Base-by-base conservation (phyloP, 2,888 invertebrate genomes). In the Elegia similella region DNA sequence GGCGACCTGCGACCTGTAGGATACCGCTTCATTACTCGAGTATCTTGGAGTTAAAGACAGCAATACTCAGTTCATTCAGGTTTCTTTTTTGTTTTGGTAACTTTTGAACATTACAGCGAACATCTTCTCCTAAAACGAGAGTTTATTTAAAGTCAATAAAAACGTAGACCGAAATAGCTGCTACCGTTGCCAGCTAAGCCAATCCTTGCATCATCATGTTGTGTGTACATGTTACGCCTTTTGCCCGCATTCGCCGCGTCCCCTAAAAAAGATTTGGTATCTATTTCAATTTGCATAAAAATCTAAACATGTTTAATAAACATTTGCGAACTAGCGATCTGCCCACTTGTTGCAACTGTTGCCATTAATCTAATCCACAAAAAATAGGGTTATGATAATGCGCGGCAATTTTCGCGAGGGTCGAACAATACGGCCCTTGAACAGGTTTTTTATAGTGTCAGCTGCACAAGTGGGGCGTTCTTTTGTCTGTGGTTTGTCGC, bases 381-480 rank as follows among this genome's bases (percentile, higher is more conserved):
- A 70, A 67, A 68, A 61, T 61, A 57, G 64, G 63, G 61, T 55
- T 55, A 59, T 47, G 42, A 57, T 58, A 42, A 52, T 10, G 30
- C 34, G 42, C 34, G 46, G 29, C 29, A 47, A 30, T 52, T 52
- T 48, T 54, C 54, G 48, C 29, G 42, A 48, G 56, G 59, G 59
- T 23, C 29, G 17, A 52, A 69, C 68, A 69, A 71, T 67, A 62
- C 58, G 54, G 58, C 64, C 66, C 65, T 65, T 61, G 68, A 66
- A 67, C 76, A 66, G 70, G 73, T 79, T 85, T 86, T 84, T 84
- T 82, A 76, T 74, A 64, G 59, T 66, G 86, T 84, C 90, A 89
- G 89, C 90, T 89, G 89, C 83, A 71, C 88, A 86, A 89, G 89
- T 86, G 86, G 72, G 68, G 65, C 64, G 56, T 59, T 56, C 72